A percentile compares a stretch with the other conserved stretches of the same genome.
Evolutionary conservation across 2,113 vertebrate genomes (phyloP).

Genomic region (Eupsittula cactorum): DNA sequence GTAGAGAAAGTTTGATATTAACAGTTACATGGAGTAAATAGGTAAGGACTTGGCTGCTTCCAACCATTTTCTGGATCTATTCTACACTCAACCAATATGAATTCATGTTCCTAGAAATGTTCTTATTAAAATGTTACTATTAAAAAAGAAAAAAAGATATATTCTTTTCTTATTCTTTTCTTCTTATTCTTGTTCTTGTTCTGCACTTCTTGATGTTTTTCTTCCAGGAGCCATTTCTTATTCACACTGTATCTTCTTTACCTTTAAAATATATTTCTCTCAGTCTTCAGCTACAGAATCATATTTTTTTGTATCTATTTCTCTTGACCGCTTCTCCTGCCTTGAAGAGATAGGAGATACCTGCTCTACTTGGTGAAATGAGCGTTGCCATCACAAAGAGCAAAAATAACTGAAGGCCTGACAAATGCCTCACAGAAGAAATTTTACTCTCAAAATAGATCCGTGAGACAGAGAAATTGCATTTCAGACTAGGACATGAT

Average conservation of each 20-base stretch:
- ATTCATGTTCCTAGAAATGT: neutral
- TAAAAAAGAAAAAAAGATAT: neutral
- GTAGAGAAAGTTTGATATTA: neutral
- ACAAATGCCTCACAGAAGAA: neutral
- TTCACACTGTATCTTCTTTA: neutral
- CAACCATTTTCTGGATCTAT: neutral
- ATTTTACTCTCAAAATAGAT: neutral
- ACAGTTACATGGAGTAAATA: neutral
- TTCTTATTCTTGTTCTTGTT: neutral
- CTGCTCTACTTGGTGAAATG: neutral
- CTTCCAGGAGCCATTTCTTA: neutral
- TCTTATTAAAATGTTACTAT: neutral
- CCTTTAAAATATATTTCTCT: neutral
- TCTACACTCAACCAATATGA: neutral
- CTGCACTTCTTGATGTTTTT: neutral
- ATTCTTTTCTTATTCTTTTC: neutral
- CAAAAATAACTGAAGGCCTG: neutral
- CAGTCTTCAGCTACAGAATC: neutral
- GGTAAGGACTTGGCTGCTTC: neutral
- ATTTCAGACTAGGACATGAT: neutral
- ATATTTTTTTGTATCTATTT: neutral
- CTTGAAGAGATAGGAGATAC: neutral
- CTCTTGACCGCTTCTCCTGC: neutral
- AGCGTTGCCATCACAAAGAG: neutral
- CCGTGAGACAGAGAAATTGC: neutral